Base-by-base conservation (phyloP, 2,888 invertebrate genomes). In the Hecatera dysodea region DNA sequence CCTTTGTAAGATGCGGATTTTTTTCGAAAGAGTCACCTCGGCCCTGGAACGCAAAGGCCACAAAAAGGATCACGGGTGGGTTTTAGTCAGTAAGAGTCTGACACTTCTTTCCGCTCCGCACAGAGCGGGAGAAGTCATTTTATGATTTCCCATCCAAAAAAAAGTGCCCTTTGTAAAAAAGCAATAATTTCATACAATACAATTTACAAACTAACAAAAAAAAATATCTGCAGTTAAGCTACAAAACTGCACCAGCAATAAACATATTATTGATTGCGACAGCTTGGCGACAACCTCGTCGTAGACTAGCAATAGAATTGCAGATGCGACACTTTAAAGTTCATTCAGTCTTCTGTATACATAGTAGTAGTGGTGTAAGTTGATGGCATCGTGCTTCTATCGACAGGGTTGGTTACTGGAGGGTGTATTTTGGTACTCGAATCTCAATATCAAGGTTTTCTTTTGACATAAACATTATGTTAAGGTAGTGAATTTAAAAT, bases 261-360 rank as follows among this genome's bases (percentile, higher is more conserved):
- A 82, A 63, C 48, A 29, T 39, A 12, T 27, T 84, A 83, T 83
- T 68, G 83, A 83, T 76, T 81, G 81, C 81, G 83, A 66, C 83
- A 52, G 55, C 0, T 50, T 24, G 86, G 86, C 84, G 86, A n/a
- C 86, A 63, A 0, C 39, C 19, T 1, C 11, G 7, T 22, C 27
- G 39, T 56, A 72, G 67, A 65, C 24, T 17, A 56, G 17, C 17
- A 24, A 24, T 55, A 46, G 2, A 17, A 27, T 24, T 15, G 61
- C 52, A 82, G 79, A 72, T 27, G 36, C 42, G 74, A 67, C 80
- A 53, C 33, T 67, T 24, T n/a, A 0, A 22, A 57, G 24, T 9
- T 24, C 48, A 36, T 59, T 53, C 27, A 46, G n/a, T n/a, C n/a
- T 29, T 68, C 15, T 50, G 17, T 39, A 24, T 22, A 27, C 42